phyloP scores from a whole-genome alignment of 2,113 vertebrate species.

The Menidia beryllina region DNA sequence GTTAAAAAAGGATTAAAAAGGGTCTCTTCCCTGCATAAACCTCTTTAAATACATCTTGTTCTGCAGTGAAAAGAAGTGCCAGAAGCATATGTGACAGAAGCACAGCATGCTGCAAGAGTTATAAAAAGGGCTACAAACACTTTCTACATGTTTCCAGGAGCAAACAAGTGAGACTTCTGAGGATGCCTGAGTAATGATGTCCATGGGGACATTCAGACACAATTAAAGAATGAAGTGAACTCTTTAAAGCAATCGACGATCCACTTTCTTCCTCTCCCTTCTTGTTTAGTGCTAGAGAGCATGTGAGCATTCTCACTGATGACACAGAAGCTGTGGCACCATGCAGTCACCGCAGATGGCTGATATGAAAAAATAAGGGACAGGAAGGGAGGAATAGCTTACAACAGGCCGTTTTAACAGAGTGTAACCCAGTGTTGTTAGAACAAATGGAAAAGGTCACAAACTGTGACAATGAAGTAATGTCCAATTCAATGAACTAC shows the following conservation, averaged over 20 bases:
- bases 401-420: slow-evolving; percentile 55
- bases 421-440: slow-evolving; percentile 55
- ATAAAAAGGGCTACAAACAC: slow-evolving; percentile 59
- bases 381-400: slow-evolving; percentile 58
- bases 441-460: slow-evolving; percentile 73
- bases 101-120: slow-evolving; percentile 34
- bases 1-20: no score
- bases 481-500: slow-evolving; percentile 57
- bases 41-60: slow-evolving; percentile 11
- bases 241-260: slow-evolving; percentile 38
- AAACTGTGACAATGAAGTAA: slow-evolving; percentile 62
- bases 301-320: slow-evolving; percentile 58
- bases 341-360: slow-evolving; percentile 75
- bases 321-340: slow-evolving; percentile 69
- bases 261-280: slow-evolving; percentile 30
- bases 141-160: slow-evolving; percentile 59
- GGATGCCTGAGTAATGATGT: slow-evolving; percentile 71
- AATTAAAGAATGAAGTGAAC: slow-evolving; percentile 62
- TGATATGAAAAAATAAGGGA: slow-evolving; percentile 23
- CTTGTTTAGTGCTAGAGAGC: slow-evolving; percentile 41
- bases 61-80: slow-evolving; percentile 10
- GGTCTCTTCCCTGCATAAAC: slow-evolving; percentile 4
- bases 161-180: slow-evolving; percentile 69
- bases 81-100: slow-evolving; percentile 28
- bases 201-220: slow-evolving; percentile 62